These are phyloP conservation scores for Chelon auratus DNA, from an alignment of 2,797 vertebrate species.

Conservation along the genomic window DNA sequence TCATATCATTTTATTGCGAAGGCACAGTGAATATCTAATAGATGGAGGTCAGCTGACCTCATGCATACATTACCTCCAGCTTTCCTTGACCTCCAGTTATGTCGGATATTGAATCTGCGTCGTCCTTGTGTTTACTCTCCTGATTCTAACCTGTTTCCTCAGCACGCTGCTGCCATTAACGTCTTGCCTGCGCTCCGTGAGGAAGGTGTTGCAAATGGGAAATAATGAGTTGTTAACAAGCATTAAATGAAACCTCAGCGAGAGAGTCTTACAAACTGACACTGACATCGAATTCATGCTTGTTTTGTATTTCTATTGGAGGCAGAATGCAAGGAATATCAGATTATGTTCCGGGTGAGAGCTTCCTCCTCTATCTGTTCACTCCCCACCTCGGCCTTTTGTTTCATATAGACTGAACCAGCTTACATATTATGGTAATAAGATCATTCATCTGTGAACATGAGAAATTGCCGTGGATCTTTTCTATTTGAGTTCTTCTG, in stretches of 20 bases:
- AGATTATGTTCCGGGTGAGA: slow-evolving; percentile 37
- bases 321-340: slow-evolving; percentile 31
- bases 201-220: slow-evolving; percentile 66
- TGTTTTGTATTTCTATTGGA: slow-evolving; percentile 50
- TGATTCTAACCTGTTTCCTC: slow-evolving; percentile 1
- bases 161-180: not conserved
- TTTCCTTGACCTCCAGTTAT: slow-evolving; percentile 30
- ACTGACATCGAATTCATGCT: slow-evolving; percentile 37
- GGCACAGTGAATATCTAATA: not conserved
- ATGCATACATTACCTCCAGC: slow-evolving; percentile 25
- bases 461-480: slow-evolving; percentile 35
- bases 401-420: slow-evolving; percentile 55
- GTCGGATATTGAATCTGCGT: not conserved
- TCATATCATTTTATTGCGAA: not conserved
- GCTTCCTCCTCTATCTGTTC: slow-evolving; percentile 19
- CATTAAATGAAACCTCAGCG: slow-evolving; percentile 66
- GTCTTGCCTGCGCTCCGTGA: not conserved
- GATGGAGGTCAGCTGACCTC: slow-evolving; percentile 21
- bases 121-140: slow-evolving; percentile 19
- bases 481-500: slow-evolving; percentile 38
- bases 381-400: slow-evolving; percentile 18
- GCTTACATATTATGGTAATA: slow-evolving; percentile 56
- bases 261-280: slow-evolving; percentile 43
- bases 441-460: slow-evolving; percentile 63
- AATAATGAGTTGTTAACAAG: slow-evolving; percentile 77